Evolutionary conservation across 2,113 vertebrate genomes (phyloP), one percentile per base, ranked within the genome.

Genomic region (Rhombomys opimus): DNA sequence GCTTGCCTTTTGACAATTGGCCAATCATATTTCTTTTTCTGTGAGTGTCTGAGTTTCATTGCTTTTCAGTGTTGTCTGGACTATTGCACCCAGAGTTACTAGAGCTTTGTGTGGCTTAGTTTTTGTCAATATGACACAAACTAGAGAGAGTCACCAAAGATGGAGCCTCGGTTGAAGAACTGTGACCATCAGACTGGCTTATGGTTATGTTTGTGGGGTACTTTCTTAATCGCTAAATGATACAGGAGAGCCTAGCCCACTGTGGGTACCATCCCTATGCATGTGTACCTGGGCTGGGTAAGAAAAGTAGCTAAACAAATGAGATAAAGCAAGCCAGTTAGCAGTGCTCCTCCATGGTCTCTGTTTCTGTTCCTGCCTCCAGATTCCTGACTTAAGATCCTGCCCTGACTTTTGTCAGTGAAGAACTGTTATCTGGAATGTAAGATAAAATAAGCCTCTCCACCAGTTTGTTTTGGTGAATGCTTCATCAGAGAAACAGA

Each of bases 21-120:
- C 54, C 67, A 90, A 32, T 63, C 80, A 61, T 77, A 90, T 87
- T 87, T 80, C 59, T 50, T 95, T 30, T 80, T 82, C 67, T 57
- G 23, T 17, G 80, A 73, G 30, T 87, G 52, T 95, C 59, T 61
- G 81, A 84, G 90, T 77, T 70, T 2, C 3, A 54, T 82, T 77
- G 46, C n/a, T 95, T 86, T 14, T 86, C 93, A 90, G 61, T 85
- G 67, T 61, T 85, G 52, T 67, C 7, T 70, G 87, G 52, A 87
- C 90, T 76, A 76, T 91, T 93, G 91, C 54, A 63, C 72, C 20
- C 30, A 73, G 35, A 50, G 41, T 77, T 54, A 50, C 61, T 87
- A 82, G 35, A 59, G 52, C 77, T 90, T 92, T 94, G 8, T 80
- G 75, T 20, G 15, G 81, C 6, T 84, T 14, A 7, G 46, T 30